Conservation (phyloP, 1,140 invertebrate species). For the Hylyphantes graminicola region DNA sequence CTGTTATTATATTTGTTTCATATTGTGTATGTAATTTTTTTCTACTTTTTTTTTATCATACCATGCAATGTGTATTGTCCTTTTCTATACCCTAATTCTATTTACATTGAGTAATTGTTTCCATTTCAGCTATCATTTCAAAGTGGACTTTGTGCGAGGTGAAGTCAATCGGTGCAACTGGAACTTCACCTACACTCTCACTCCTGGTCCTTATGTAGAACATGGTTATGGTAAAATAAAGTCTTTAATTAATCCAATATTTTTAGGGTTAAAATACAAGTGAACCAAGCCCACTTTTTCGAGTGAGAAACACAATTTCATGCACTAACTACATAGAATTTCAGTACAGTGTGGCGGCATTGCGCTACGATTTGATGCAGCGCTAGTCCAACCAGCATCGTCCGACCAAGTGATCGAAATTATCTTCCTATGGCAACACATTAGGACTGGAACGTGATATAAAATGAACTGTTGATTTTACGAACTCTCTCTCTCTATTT, state of each 20-base stretch:
- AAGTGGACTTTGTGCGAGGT: slow-evolving; percentile 18
- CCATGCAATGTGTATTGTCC: not conserved
- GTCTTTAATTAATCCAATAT: not conserved
- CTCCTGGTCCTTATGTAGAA: slow-evolving; percentile 45
- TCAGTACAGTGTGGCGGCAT: no score
- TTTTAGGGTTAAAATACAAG: not conserved
- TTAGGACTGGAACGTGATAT: no score
- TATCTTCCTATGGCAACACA: no score
- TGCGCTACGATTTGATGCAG: no score
- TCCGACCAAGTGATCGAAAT: no score
- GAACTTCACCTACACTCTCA: slow-evolving; percentile 55
- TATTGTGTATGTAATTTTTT: not conserved
- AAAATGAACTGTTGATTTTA: no score
- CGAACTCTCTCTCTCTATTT: no score
- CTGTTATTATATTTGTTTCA: not conserved
- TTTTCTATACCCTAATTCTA: not conserved
- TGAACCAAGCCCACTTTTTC: not conserved
- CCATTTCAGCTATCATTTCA: slow-evolving; percentile 41
- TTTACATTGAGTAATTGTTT: slow-evolving; percentile 7
- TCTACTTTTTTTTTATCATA: not conserved
- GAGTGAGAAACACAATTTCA: not conserved
- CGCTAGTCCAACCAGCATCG: no score
- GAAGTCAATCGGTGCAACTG: not conserved
- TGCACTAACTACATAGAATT: no score
- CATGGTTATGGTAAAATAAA: slow-evolving; percentile 55